Evolutionary conservation across 2,888 invertebrate genomes (phyloP), one percentile per base, ranked within the genome.

Genomic region (Drosophila borealis): DNA sequence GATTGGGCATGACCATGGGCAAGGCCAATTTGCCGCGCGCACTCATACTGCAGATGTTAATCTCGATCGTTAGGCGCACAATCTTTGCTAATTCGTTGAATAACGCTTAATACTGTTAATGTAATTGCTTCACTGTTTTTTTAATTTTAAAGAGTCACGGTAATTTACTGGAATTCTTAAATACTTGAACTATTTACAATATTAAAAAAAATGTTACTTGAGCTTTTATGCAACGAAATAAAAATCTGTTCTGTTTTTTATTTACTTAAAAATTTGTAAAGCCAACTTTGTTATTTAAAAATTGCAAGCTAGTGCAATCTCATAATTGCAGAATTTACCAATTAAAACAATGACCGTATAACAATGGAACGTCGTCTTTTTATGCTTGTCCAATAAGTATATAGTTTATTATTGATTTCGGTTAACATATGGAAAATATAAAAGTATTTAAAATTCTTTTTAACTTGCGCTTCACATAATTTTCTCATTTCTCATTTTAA

Each of bases 61-160:
- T 65, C 2, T 81, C 46, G 29, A 80, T 73, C 51, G 57, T 61
- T 49, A 81, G 13, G 39, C 62, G 65, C 59, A 61, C 59, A 81
- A 78, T 81, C 29, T 73, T 78, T 51, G 37, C 45, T 10, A 37
- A 48, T 39, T 62, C 2, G 29, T 29, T 14, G 14, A 44, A 37
- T 49, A 14, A 19, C 29, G 25, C 4, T 37, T 8, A 2, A 10
- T 29, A 29, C 2, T 8, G 8, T 36, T 6, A 11, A 3, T 11
- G 14, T 10, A 17, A n/a, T 37, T 36, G 9, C 19, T 57, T 36
- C 10, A 56, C 56, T 57, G 0, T 11, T 11, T 36, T 34, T 50
- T 17, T 8, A 64, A 75, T 56, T 71, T 69, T 6, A 34, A 66
- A 39, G n/a, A 21, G 13, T 36, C 19, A 70, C 41, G 14, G 4